Evolutionary conservation across 2,797 vertebrate species (phyloP).

Genomic region (Semaprochilodus insignis): DNA sequence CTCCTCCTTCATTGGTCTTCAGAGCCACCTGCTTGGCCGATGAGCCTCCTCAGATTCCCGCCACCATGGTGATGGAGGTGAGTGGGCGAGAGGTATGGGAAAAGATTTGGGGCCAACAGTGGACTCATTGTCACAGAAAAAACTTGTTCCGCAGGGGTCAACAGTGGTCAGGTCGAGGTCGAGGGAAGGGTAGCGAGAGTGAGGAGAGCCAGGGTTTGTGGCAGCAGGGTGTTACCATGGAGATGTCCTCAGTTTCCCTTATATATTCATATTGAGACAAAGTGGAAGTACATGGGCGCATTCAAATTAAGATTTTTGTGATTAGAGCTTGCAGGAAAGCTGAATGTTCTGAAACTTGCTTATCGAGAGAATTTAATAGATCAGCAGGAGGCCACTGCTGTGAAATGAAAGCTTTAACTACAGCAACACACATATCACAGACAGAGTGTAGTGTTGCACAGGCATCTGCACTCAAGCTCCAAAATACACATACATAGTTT

Average conservation of each 20-base stretch:
- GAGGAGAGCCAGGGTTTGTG: conserved; percentile 21
- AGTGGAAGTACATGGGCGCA: conserved; percentile 34
- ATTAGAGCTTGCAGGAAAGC: conserved; percentile 18
- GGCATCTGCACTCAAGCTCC: background rate
- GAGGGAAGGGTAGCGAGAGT: conserved; percentile 46
- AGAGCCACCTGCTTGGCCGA: conserved; percentile 49
- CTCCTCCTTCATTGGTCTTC: conserved; percentile 43
- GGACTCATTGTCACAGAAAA: conserved; percentile 34
- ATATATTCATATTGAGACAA: conserved; percentile 48
- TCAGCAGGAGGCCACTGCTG: background rate
- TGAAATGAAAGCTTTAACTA: conserved; percentile 12
- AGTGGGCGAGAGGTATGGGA: conserved; percentile 58
- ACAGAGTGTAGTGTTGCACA: background rate
- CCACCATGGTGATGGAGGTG: conserved; percentile 52
- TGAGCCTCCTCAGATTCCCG: conserved; percentile 39
- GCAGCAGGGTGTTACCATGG: conserved; percentile 50
- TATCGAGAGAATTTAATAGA: conserved; percentile 14
- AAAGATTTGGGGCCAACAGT: conserved; percentile 56
- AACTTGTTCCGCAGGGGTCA: conserved; percentile 37
- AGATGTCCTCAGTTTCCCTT: conserved; percentile 50
- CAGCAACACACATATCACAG: background rate
- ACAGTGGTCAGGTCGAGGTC: conserved; percentile 32
- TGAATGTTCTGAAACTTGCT: conserved; percentile 11
- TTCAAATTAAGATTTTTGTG: conserved; percentile 33
- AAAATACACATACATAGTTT: background rate